Evolutionary conservation across 2,113 vertebrate genomes (phyloP), one percentile per base, ranked within the genome.

Genomic region (Tretioscincus oriximinensis): DNA sequence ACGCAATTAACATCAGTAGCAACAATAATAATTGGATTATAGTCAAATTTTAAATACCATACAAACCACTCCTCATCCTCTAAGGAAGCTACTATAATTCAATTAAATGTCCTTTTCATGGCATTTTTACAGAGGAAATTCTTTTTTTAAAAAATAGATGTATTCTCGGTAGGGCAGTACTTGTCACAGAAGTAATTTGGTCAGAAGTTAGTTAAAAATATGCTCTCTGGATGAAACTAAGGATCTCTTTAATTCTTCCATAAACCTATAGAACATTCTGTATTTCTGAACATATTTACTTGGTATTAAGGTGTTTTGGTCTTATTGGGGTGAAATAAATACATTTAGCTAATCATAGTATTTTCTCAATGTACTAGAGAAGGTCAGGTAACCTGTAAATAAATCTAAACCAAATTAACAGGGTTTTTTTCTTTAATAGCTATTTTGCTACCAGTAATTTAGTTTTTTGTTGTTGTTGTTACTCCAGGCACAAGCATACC

Each of bases 401-500:
- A 76, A 64, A 76, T 7, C 2, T 5, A 2, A 24, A 47, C 28
- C 47, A 76, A 65, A 61, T 7, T 4, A 4, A 2, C 45, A 49
- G 67, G 71, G 54, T 45, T 70, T 47, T 9, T 70, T 89, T 72
- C 83, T 78, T 47, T 76, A 51, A 11, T 69, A 7, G 26, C 0
- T 0, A 69, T 31, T 87, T 84, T 72, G 89, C 77, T 85, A 35
- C 47, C 6, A 10, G 6, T 49, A 14, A 51, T 58, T 58, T 58
- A 18, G 54, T 12, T 16, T 18, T 18, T 58, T 16, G 3, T 54
- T 58, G 14, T 16, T 51, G 14, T 58, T 58, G 54, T 58, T 58
- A 18, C 86, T 84, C 29, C 83, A 99, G 98, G 98, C 98, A 67
- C 98, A 99, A 90, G 90, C 97, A 77, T 98, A 96, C 77, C 96